Conservation (phyloP, 2,113 vertebrate genomes). For the Oenanthe melanoleuca region DNA sequence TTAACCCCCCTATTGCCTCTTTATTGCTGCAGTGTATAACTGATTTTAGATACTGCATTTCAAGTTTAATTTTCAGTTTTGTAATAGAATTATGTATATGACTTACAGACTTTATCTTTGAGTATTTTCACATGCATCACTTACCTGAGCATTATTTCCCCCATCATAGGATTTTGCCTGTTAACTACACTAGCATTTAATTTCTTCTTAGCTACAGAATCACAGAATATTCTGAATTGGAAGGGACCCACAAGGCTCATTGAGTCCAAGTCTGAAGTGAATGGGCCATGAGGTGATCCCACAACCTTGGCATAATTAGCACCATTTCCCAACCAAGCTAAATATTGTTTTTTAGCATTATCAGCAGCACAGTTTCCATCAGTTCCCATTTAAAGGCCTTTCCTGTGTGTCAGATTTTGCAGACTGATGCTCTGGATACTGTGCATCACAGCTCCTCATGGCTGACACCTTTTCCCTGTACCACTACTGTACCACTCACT, state of each 20-base stretch:
- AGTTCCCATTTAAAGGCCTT: neutral
- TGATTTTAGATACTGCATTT: neutral
- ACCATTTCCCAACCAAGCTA: neutral
- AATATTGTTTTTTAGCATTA: neutral
- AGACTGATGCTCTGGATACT: neutral
- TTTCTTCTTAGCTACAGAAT: neutral
- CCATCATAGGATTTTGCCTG: neutral
- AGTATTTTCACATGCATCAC: neutral
- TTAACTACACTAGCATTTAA: neutral
- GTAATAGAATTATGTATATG: neutral
- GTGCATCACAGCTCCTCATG: neutral
- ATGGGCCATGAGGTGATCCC: neutral
- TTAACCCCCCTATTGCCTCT: neutral
- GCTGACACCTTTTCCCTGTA: neutral
- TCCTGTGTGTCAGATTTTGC: neutral
- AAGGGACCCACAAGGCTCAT: neutral
- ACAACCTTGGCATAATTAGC: neutral
- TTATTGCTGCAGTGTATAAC: neutral
- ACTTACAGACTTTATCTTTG: neutral
- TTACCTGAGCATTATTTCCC: neutral
- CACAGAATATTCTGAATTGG: neutral
- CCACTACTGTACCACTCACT: neutral
- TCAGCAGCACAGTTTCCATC: neutral
- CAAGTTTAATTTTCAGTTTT: neutral
- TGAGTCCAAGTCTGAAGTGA: neutral